Percentiles rank a stretch among this genome's conserved stretches.
These are phyloP conservation scores for Andrena dorsata DNA, from an alignment of 2,888 invertebrate species.

Conservation along the genomic window DNA sequence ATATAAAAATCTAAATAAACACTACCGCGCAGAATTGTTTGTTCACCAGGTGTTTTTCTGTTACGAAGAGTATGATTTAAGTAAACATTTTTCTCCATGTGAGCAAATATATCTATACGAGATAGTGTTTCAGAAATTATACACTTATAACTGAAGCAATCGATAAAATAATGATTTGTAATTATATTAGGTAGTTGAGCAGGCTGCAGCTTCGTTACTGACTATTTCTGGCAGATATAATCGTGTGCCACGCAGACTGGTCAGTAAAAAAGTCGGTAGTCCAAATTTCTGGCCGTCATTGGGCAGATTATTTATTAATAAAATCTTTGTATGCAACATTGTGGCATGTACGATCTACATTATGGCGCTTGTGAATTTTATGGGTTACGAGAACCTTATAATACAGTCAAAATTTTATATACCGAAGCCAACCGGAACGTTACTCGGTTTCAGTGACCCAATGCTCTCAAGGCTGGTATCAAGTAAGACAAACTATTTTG, in stretches of 20 bases:
- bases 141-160: background rate
- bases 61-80: too few species aligned
- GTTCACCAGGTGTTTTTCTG: too few species aligned
- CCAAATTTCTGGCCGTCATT: conserved; percentile 85
- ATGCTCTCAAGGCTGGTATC: conserved; percentile 86
- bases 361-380: conserved; percentile 87
- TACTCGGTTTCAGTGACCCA: conserved; percentile 86
- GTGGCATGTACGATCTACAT: conserved; percentile 86
- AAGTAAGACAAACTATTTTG: conserved; percentile 74
- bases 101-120: too few species aligned
- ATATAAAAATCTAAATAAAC: background rate
- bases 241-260: conserved; percentile 30
- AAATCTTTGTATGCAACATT: conserved; percentile 86
- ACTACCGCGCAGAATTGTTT: too few species aligned
- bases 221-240: conserved; percentile 75
- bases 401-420: conserved; percentile 87
- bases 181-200: conserved; percentile 85
- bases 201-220: conserved; percentile 87
- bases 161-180: conserved; percentile 46
- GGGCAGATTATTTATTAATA: conserved; percentile 86
- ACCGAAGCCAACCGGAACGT: conserved; percentile 84
- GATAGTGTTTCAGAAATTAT: background rate
- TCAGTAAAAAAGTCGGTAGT: conserved; percentile 71
- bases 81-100: too few species aligned
- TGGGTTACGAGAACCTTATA: conserved; percentile 86